Conservation (phyloP, 2,797 vertebrate species). For the Eleutherodactylus coqui region DNA sequence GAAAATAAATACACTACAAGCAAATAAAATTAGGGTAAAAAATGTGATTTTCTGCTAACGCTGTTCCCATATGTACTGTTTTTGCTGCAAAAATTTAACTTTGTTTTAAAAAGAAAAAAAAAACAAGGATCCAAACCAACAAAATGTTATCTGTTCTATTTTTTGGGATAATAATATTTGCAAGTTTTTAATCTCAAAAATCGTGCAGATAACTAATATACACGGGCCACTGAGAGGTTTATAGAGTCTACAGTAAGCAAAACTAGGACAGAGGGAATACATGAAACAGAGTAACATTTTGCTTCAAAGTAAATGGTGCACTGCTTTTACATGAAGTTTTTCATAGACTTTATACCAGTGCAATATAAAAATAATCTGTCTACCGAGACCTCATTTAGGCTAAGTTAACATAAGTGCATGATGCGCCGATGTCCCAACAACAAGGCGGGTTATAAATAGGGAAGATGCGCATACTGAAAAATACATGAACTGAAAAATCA, state of each 20-base stretch:
- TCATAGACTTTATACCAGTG: background rate
- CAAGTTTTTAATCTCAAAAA: background rate
- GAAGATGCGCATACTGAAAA: background rate
- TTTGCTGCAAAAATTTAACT: no score
- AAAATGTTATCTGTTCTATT: background rate
- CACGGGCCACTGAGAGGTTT: background rate
- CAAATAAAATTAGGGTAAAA: no score
- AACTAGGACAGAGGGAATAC: background rate
- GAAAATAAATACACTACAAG: no score
- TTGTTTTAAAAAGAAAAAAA: background rate
- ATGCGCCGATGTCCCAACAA: background rate
- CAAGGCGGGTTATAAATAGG: background rate
- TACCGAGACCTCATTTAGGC: background rate
- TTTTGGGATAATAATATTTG: background rate
- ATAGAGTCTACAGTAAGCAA: background rate
- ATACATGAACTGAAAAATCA: background rate
- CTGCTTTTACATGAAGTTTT: background rate
- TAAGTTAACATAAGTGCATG: conserved; percentile 1
- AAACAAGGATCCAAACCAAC: background rate
- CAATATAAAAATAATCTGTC: conserved; percentile 4
- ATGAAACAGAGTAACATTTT: background rate
- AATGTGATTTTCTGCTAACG: no score
- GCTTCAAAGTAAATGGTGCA: background rate
- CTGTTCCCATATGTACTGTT: no score
- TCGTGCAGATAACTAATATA: background rate